These are phyloP conservation scores for Ichneumon xanthorius DNA, from an alignment of 2,888 invertebrate species.

Conservation along the genomic window DNA sequence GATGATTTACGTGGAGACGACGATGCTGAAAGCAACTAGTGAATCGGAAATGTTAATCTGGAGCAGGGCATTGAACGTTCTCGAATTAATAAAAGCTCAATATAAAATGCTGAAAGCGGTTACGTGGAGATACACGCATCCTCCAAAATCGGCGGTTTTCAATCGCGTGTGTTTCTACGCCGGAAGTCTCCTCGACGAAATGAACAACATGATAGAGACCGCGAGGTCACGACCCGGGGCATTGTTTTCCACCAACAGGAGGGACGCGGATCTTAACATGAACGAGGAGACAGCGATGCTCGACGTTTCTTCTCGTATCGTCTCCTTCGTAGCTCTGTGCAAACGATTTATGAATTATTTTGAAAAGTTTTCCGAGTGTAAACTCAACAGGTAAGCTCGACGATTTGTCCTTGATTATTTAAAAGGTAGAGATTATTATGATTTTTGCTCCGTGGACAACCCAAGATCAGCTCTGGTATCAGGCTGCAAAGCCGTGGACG, in stretches of 20 bases:
- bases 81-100: constrained; percentile 78
- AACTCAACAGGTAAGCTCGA: constrained; percentile 79
- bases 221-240: constrained; percentile 68
- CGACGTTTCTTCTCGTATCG: constrained; percentile 66
- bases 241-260: constrained; percentile 54
- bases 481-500: constrained; percentile 82
- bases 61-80: constrained; percentile 73
- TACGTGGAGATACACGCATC: constrained; percentile 83
- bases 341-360: constrained; percentile 83
- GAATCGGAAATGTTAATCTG: constrained; percentile 70
- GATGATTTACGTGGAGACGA: constrained; percentile 69
- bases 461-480: constrained; percentile 79
- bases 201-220: constrained; percentile 74
- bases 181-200: constrained; percentile 79
- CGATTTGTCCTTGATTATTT: not conserved
- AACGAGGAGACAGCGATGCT: constrained; percentile 17
- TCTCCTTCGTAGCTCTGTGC: constrained; percentile 74
- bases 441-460: not conserved
- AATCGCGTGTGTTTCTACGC: constrained; percentile 80
- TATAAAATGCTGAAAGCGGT: constrained; percentile 81
- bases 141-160: constrained; percentile 74
- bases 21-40: constrained; percentile 56
- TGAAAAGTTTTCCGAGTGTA: constrained; percentile 81
- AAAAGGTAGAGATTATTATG: not conserved
- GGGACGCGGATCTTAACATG: not conserved